Conservation (phyloP, 37 sponge, comb jelly and placozoan species). For the Spongilla lacustris region DNA sequence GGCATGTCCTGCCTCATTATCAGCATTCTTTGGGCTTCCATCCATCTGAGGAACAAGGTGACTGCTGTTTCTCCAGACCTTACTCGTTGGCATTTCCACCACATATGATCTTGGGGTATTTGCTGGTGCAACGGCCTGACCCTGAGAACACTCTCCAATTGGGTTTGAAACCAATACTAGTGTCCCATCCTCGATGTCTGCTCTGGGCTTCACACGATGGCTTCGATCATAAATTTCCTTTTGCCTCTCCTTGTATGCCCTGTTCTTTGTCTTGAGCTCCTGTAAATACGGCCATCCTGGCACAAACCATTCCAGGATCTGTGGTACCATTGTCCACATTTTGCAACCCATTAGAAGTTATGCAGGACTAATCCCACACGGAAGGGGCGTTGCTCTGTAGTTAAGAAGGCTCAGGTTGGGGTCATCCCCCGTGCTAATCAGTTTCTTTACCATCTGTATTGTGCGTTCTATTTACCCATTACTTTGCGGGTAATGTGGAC, state of each 20-base stretch:
- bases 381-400: conserved; percentile 49
- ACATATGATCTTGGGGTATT: conserved; percentile 35
- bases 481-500: conserved; percentile 54
- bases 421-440: conserved; percentile 20
- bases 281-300: conserved; percentile 55
- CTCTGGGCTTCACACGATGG: conserved; percentile 13
- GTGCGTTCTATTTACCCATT: conserved; percentile 50
- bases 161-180: conserved; percentile 46
- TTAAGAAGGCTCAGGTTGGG: conserved; percentile 30
- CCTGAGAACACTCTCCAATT: neutral
- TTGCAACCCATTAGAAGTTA: conserved; percentile 58
- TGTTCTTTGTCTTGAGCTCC: conserved; percentile 14
- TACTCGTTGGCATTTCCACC: conserved; percentile 31
- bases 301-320: conserved; percentile 18
- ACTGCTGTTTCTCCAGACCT: conserved; percentile 23
- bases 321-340: conserved; percentile 48
- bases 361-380: conserved; percentile 39
- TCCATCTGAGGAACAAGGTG: neutral
- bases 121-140: conserved; percentile 14
- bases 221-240: conserved; percentile 33
- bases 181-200: conserved; percentile 18
- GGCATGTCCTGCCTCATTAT: neutral
- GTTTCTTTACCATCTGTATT: conserved; percentile 48
- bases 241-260: conserved; percentile 29
- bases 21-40: neutral